Percentiles rank a stretch among this genome's conserved stretches.
Evolutionary conservation across 92 coral and sea anemone genomes (phyloP).

Genomic region (Paragorgia papillata): DNA sequence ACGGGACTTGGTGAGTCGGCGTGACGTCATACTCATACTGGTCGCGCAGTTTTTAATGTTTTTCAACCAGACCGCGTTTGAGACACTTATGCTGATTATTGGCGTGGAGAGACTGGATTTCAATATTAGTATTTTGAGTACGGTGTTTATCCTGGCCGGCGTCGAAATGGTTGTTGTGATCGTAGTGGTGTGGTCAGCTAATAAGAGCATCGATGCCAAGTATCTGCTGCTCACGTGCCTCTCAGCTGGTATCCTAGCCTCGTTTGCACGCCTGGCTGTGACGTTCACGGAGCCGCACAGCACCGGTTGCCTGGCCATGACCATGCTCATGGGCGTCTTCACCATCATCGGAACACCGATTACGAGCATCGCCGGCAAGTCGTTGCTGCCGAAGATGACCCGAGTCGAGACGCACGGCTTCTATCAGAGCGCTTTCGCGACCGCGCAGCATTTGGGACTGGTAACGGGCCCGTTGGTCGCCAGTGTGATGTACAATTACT

Average conservation of each 20-base stretch:
- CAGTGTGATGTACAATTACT: slow-evolving; percentile 27
- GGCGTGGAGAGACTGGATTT: slow-evolving; percentile 18
- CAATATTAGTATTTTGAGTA: slow-evolving; percentile 19
- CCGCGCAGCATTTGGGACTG: slow-evolving; percentile 42
- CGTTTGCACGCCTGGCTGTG: slow-evolving; percentile 34
- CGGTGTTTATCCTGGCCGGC: slow-evolving; percentile 31
- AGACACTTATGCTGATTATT: slow-evolving; percentile 21
- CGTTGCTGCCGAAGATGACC: slow-evolving; percentile 36
- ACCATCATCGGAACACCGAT: slow-evolving; percentile 37
- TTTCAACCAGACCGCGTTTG: slow-evolving; percentile 37
- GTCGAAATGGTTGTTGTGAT: slow-evolving; percentile 32
- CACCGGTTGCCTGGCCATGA: slow-evolving; percentile 32
- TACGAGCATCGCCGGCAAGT: slow-evolving; percentile 32
- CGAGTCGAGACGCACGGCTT: slow-evolving; percentile 19
- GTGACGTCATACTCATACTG: slow-evolving; percentile 30
- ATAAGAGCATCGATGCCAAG: slow-evolving; percentile 26
- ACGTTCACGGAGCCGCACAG: slow-evolving; percentile 1
- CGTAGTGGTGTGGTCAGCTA: slow-evolving; percentile 25
- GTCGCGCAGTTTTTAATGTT: slow-evolving; percentile 34
- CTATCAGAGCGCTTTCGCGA: slow-evolving; percentile 33
- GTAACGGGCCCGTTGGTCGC: slow-evolving; percentile 40
- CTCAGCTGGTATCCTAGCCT: slow-evolving; percentile 28
- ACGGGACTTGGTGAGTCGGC: slow-evolving; percentile 1
- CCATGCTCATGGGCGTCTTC: slow-evolving; percentile 26
- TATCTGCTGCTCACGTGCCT: slow-evolving; percentile 26